phyloP scores from a whole-genome alignment of 2,797 vertebrate genomes.

The Mormyrops boulengeri region DNA sequence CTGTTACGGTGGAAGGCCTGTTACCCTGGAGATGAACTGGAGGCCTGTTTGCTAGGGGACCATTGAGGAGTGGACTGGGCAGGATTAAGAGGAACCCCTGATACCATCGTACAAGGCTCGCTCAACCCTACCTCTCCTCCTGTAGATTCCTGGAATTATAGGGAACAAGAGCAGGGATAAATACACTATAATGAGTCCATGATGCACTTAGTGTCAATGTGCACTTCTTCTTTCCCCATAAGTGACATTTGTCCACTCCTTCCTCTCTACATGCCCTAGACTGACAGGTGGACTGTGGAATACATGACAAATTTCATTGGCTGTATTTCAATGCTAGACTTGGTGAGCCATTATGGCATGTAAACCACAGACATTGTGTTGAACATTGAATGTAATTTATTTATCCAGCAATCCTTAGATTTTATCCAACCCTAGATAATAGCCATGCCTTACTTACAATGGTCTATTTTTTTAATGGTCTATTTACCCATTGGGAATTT shows the following conservation, averaged over 20 bases:
- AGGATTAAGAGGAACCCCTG: constrained; percentile 21
- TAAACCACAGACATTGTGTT: not conserved
- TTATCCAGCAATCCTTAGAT: not conserved
- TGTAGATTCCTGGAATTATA: not conserved
- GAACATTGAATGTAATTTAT: not conserved
- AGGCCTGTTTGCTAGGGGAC: constrained; percentile 15
- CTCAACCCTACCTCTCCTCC: not conserved
- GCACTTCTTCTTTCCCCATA: not conserved
- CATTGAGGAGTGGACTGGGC: not conserved
- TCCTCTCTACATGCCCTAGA: not conserved
- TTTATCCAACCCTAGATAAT: not conserved
- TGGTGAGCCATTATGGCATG: not conserved
- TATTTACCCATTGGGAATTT: not conserved
- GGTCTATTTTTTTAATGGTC: too few species aligned
- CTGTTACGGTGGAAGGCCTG: too few species aligned
- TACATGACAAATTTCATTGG: not conserved
- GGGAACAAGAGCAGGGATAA: not conserved
- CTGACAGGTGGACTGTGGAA: not conserved
- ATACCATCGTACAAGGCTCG: constrained; percentile 21
- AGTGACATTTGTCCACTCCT: not conserved
- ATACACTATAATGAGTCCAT: not conserved
- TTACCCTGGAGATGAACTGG: not conserved
- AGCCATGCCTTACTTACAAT: not conserved
- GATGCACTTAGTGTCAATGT: not conserved
- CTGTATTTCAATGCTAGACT: not conserved